These are phyloP conservation scores for Drosophila nebulosa DNA, from an alignment of 1,140 invertebrate genomes.

Conservation along the genomic window DNA sequence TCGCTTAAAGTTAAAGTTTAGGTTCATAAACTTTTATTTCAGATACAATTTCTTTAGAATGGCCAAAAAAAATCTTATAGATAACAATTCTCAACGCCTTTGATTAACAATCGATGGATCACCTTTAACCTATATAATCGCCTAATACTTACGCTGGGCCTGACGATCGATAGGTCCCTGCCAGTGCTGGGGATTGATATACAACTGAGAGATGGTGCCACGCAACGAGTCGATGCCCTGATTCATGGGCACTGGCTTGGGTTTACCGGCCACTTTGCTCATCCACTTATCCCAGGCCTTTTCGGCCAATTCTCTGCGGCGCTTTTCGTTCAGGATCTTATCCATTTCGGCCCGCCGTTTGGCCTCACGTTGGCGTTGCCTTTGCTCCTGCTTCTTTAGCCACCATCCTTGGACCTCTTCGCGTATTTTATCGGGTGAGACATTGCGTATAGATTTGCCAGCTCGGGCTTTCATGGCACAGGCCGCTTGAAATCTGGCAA, in stretches of 20 bases:
- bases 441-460: constrained; percentile 15
- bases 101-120: not conserved
- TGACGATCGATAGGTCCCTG: not conserved
- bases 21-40: not conserved
- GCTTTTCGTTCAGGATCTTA: constrained; percentile 21
- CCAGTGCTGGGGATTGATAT: constrained; percentile 54
- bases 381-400: constrained; percentile 36
- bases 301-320: constrained; percentile 28
- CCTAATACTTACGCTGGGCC: not conserved
- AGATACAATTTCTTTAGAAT: not conserved
- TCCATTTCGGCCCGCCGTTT: not conserved
- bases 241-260: constrained; percentile 68
- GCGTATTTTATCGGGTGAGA: constrained; percentile 33
- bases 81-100: not conserved
- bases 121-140: too few relatives aligned
- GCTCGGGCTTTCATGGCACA: not conserved
- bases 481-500: not conserved
- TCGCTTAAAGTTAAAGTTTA: too few relatives aligned
- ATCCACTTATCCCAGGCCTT: constrained; percentile 52
- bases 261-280: constrained; percentile 38
- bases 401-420: constrained; percentile 50
- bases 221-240: constrained; percentile 58
- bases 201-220: constrained; percentile 51
- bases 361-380: constrained; percentile 27
- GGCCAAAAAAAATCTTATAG: not conserved